Conservation (phyloP, 2,888 invertebrate genomes). For the Epiblema foenella region DNA sequence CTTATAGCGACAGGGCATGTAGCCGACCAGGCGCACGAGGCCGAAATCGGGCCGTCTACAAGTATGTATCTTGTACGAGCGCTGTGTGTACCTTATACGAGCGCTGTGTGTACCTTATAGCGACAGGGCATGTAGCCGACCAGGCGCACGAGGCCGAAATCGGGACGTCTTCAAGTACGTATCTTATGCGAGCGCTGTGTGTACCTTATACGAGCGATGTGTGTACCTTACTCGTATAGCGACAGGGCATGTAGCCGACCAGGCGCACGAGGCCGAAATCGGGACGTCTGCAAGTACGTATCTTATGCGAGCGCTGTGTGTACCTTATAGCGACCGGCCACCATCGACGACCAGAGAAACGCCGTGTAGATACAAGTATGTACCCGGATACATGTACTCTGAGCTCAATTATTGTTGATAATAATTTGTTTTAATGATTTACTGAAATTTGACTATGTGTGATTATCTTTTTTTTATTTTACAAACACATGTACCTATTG, state of each 20-base stretch:
- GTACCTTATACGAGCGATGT: conserved; percentile 7
- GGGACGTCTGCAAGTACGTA: conserved; percentile 92
- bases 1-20: too few species aligned
- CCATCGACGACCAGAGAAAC: conserved; percentile 93
- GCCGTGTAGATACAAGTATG: conserved; percentile 93
- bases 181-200: conserved; percentile 46
- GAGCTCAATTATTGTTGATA: too few species aligned
- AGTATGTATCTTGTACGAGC: conserved; percentile 77
- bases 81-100: conserved; percentile 4
- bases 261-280: conserved; percentile 95
- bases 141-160: conserved; percentile 95
- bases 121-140: too few species aligned
- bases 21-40: conserved; percentile 92
- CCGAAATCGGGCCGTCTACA: conserved; percentile 95
- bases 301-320: conserved; percentile 46
- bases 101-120: conserved; percentile 9
- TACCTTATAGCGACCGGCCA: too few species aligned
- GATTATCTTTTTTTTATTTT: too few species aligned
- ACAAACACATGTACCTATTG: too few species aligned
- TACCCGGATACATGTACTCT: too few species aligned
- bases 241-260: too few species aligned
- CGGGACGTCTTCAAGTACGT: conserved; percentile 92
- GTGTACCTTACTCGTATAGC: too few species aligned
- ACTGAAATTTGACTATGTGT: too few species aligned
- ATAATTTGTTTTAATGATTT: too few species aligned